A percentile compares a stretch with the other conserved stretches of the same genome.
Conservation (phyloP, 1,140 invertebrate genomes). For the Plectrocnemia conspersa region DNA sequence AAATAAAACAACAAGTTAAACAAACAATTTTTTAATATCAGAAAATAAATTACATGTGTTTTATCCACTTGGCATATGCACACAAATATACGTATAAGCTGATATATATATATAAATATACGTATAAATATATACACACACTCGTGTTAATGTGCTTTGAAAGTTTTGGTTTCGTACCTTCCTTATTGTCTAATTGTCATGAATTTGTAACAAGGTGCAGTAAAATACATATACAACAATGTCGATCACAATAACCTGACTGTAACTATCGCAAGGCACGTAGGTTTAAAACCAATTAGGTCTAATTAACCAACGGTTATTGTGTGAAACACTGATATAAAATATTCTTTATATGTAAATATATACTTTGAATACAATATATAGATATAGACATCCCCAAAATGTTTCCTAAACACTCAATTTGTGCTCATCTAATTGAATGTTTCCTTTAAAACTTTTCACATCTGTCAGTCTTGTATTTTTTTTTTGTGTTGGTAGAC, state of each 20-base stretch:
- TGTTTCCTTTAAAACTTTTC: constrained; percentile 45
- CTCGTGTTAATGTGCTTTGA: too few relatives aligned
- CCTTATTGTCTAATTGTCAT: constrained; percentile 53
- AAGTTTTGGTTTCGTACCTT: too few relatives aligned
- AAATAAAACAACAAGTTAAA: constrained; percentile 50
- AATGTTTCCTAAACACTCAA: constrained; percentile 18
- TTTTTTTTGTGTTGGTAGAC: constrained; percentile 40
- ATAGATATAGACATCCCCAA: constrained; percentile 8
- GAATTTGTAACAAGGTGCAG: constrained; percentile 52
- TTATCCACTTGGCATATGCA: too few relatives aligned
- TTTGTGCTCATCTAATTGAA: constrained; percentile 52
- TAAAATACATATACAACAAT: too few relatives aligned
- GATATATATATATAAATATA: too few relatives aligned
- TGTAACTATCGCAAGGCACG: too few relatives aligned
- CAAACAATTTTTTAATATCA: constrained; percentile 56
- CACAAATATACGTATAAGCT: too few relatives aligned
- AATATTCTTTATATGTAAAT: constrained; percentile 19
- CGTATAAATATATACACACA: too few relatives aligned
- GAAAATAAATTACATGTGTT: constrained; percentile 46
- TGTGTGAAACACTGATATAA: not conserved
- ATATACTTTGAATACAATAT: constrained; percentile 3
- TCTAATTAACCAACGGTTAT: too few relatives aligned
- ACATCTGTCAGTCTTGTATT: constrained; percentile 52
- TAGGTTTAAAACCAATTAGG: too few relatives aligned
- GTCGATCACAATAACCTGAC: too few relatives aligned